Percentiles rank a stretch among this genome's conserved stretches.
phyloP scores from a whole-genome alignment of 2,113 vertebrate genomes.

The Zosterops japonicus region DNA sequence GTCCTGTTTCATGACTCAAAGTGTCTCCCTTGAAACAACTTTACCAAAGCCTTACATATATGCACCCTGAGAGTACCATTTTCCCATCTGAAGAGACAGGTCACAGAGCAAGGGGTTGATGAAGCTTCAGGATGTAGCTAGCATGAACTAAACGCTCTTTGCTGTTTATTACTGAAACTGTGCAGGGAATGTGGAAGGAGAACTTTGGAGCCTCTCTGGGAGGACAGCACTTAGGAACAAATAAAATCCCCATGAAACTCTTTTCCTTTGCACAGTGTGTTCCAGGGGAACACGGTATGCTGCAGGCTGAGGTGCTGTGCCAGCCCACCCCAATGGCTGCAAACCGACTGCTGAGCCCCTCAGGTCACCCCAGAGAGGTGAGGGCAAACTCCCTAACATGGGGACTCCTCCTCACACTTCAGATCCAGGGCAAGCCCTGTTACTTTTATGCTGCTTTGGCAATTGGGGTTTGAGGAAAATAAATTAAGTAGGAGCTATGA shows the following conservation, averaged over 20 bases:
- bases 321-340: accelerated
- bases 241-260: not conserved
- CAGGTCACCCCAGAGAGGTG: not conserved
- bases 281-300: accelerated
- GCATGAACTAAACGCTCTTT: not conserved
- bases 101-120: not conserved
- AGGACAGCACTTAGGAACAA: not conserved
- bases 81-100: not conserved
- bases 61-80: not conserved
- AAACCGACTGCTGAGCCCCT: not conserved
- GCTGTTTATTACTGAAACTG: not conserved
- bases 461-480: not conserved
- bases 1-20: not conserved
- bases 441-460: not conserved
- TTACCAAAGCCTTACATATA: not conserved
- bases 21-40: not conserved
- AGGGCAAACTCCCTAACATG: accelerated
- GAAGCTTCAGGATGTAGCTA: not conserved
- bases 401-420: not conserved
- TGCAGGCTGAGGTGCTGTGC: not conserved
- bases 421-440: not conserved
- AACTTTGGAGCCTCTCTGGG: not conserved
- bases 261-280: accelerated
- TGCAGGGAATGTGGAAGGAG: not conserved
- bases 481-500: not conserved